phyloP scores from a whole-genome alignment of 2,113 vertebrate genomes.

The Cettia cetti region DNA sequence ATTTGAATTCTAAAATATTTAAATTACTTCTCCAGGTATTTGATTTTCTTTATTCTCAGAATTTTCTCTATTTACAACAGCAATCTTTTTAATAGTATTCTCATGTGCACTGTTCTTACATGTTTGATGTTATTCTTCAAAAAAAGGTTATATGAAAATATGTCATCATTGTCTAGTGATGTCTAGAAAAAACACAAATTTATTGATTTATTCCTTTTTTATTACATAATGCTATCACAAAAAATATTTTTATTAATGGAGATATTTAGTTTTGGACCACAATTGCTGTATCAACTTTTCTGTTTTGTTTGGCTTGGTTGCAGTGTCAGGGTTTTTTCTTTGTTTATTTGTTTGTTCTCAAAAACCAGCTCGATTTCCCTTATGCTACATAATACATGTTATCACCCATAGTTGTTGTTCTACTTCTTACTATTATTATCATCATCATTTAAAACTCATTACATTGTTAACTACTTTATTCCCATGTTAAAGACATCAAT shows the following conservation, averaged over 20 bases:
- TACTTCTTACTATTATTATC: neutral
- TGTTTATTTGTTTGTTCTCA: neutral
- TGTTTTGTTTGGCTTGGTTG: neutral
- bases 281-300: neutral
- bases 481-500: neutral
- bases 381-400: neutral
- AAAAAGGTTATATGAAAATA: neutral
- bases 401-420: rapidly evolving
- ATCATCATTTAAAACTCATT: neutral
- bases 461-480: neutral
- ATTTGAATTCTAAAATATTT: neutral
- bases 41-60: neutral
- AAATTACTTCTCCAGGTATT: neutral
- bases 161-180: neutral
- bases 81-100: neutral
- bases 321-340: neutral
- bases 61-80: neutral
- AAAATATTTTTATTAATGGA: neutral
- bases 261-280: neutral
- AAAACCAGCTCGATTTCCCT: neutral
- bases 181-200: neutral
- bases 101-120: neutral
- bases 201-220: neutral
- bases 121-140: neutral
- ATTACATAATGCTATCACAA: neutral